These are phyloP conservation scores for Eristalis intricaria DNA, from an alignment of 2,888 invertebrate species.

Conservation along the genomic window DNA sequence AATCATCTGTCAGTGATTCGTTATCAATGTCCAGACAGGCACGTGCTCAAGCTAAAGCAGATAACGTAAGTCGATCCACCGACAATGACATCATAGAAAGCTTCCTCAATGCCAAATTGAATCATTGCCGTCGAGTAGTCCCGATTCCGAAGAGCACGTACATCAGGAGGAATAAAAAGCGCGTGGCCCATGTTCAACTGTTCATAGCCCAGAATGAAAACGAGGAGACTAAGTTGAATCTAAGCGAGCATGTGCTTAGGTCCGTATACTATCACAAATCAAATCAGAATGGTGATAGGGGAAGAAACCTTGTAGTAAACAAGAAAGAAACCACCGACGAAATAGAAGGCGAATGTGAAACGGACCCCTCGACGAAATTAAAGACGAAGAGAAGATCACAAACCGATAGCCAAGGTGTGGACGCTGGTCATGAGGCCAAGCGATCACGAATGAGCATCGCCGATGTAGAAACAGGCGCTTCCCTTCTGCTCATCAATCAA, in stretches of 20 bases:
- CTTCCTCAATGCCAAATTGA: slow-evolving; percentile 51
- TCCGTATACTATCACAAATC: slow-evolving; percentile 77
- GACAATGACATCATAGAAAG: slow-evolving; percentile 43
- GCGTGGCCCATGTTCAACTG: slow-evolving; percentile 65
- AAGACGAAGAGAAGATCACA: not conserved
- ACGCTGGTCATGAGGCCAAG: not conserved
- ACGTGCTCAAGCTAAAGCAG: not conserved
- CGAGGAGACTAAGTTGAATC: slow-evolving; percentile 69
- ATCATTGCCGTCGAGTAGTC: slow-evolving; percentile 75
- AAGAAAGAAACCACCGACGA: not conserved
- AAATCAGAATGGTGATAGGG: not conserved
- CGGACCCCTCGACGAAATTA: not conserved
- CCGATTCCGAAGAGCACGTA: slow-evolving; percentile 75
- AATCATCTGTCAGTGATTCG: slow-evolving; percentile 18
- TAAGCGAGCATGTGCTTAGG: slow-evolving; percentile 75
- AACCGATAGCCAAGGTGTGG: not conserved
- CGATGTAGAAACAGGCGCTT: slow-evolving; percentile 9
- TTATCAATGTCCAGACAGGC: not conserved
- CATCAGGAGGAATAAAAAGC: slow-evolving; percentile 75
- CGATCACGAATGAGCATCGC: slow-evolving; percentile 16
- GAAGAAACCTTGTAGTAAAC: not conserved
- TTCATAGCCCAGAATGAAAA: slow-evolving; percentile 74
- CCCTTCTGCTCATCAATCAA: slow-evolving; percentile 43
- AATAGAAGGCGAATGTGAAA: not conserved
- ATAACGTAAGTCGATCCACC: slow-evolving; percentile 37